Evolutionary conservation across 2,797 vertebrate genomes (phyloP).

Genomic region (Furcifer pardalis): DNA sequence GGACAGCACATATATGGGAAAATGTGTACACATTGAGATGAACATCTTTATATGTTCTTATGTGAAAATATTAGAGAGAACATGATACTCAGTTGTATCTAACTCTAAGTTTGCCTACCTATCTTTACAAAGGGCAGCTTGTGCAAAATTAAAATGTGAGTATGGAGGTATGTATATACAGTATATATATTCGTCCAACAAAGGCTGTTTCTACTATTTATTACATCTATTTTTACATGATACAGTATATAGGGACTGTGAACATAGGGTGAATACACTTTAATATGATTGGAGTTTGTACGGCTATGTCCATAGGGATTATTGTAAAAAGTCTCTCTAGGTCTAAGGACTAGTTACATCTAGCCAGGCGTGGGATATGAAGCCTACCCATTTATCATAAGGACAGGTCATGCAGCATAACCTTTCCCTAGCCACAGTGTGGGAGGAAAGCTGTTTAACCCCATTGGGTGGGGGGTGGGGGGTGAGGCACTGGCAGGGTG

Average conservation of each 20-base stretch:
- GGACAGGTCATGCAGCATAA: slow-evolving; percentile 36
- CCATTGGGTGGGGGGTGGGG: not conserved
- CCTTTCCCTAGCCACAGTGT: slow-evolving; percentile 16
- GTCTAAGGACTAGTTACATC: slow-evolving; percentile 63
- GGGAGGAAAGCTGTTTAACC: slow-evolving; percentile 22
- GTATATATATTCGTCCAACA: not conserved
- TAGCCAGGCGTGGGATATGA: slow-evolving; percentile 82
- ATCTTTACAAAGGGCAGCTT: not conserved
- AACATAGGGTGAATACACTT: not conserved
- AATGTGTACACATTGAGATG: not conserved
- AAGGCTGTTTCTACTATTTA: not conserved
- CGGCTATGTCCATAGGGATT: not conserved
- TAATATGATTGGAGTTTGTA: not conserved
- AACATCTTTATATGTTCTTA: not conserved
- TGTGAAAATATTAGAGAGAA: not conserved
- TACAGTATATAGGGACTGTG: not conserved
- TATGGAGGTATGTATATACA: fast-evolving
- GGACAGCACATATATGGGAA: not conserved
- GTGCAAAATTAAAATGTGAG: not conserved
- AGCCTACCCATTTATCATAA: slow-evolving; percentile 61
- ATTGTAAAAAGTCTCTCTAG: not conserved
- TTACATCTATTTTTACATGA: not conserved
- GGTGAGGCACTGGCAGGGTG: not conserved
- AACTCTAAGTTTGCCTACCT: no score
- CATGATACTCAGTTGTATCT: no score